Evolutionary conservation across 2,113 vertebrate species (phyloP), one percentile per base, ranked within the genome.

Genomic region (Eulemur rufifrons): DNA sequence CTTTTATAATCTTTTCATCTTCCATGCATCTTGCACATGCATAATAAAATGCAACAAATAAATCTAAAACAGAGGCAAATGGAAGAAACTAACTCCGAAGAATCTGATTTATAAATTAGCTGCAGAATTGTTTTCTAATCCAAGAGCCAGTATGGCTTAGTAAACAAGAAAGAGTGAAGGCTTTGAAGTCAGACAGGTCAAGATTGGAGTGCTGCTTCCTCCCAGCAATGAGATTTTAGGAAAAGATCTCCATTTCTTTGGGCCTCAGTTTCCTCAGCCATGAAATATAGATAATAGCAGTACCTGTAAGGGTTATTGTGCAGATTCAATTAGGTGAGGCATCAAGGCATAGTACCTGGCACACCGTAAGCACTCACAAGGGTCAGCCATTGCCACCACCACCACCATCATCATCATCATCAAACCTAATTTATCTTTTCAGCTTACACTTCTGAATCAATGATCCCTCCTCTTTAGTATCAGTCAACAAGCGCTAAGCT

Each of bases 1-100:
- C 37, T 68, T 82, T 86, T 82, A 71, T 4, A 78, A 9, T 86
- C 27, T 87, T 42, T 64, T 77, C 45, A 47, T 63, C 23, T 66
- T 77, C 32, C 17, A 69, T 45, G 32, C 10, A 63, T 89, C 5
- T 4, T 95, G 45, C 9, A 29, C 3, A 32, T 20, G 76, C 11
- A 71, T 68, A 73, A 73, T 56, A 92, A 96, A 89, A 96, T 84
- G 29, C 37, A 92, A 61, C 47, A 81, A 80, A n/a, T 86, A 63
- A 59, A 66, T 81, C 61, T 37, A 23, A 94, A 76, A 74, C 18
- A 68, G 95, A 92, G 71, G 25, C 47, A 81, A 90, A 42, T 21
- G 45, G 23, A 87, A 84, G 34, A 88, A 18, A 54, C 23, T 56
- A 89, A 92, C 14, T 54, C 32, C 17, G 64, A 88, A 92, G 32